phyloP scores from a whole-genome alignment of 2,888 invertebrate species.

The Platycheirus albimanus region DNA sequence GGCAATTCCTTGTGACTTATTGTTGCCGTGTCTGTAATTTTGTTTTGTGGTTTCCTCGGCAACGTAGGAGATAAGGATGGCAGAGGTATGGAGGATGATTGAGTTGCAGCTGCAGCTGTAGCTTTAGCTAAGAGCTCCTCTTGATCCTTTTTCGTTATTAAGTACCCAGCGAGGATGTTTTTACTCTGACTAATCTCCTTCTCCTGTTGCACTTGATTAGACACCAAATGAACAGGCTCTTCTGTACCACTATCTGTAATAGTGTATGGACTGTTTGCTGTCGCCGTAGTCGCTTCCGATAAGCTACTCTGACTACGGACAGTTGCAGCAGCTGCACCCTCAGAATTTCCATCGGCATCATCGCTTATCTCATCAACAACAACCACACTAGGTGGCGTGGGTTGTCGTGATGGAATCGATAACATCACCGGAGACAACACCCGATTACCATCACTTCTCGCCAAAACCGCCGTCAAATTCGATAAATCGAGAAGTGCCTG shows the following conservation, averaged over 20 bases:
- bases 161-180: conserved; percentile 75
- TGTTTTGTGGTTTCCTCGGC: conserved; percentile 59
- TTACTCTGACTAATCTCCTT: conserved; percentile 75
- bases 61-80: too few species aligned
- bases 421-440: conserved; percentile 26
- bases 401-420: conserved; percentile 28
- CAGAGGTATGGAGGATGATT: conserved; percentile 12
- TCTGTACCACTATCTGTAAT: conserved; percentile 46
- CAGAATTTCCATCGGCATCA: neutral
- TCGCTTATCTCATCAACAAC: conserved; percentile 52
- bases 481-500: conserved; percentile 79
- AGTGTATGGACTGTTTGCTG: conserved; percentile 57
- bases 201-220: conserved; percentile 53
- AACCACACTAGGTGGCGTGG: conserved; percentile 40
- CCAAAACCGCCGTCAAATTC: conserved; percentile 75
- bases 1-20: conserved; percentile 31
- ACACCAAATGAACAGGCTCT: neutral
- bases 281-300: conserved; percentile 55
- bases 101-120: conserved; percentile 33
- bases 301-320: conserved; percentile 51
- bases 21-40: conserved; percentile 47
- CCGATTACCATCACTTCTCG: conserved; percentile 20
- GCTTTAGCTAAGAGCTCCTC: conserved; percentile 70
- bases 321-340: neutral
- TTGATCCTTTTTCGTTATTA: conserved; percentile 76